Conservation (phyloP, 2,888 invertebrate species). For the Lepidochitona cinerea region DNA sequence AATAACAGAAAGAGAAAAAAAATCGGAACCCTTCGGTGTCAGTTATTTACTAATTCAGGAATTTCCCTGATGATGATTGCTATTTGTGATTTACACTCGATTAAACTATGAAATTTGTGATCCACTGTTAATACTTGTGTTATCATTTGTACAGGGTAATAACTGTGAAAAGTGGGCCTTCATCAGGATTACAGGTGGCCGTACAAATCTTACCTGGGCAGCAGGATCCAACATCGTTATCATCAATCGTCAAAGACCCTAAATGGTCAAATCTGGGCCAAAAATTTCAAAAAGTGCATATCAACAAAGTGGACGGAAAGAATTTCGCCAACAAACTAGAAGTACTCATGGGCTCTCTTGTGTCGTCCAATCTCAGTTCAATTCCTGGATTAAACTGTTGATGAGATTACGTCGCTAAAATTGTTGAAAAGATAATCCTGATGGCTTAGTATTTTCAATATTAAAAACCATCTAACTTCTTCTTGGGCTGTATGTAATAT, state of each 20-base stretch:
- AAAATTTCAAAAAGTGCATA: slow-evolving; percentile 82
- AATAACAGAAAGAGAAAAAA: too few species aligned
- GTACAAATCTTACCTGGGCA: slow-evolving; percentile 87
- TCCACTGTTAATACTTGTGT: too few species aligned
- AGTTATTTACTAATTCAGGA: too few species aligned
- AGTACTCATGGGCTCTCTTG: slow-evolving; percentile 84
- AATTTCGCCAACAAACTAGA: slow-evolving; percentile 98
- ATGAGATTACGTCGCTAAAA: too few species aligned
- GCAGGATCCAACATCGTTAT: slow-evolving; percentile 78
- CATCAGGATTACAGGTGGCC: slow-evolving; percentile 88
- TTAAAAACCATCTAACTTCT: too few species aligned
- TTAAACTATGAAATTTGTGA: not conserved
- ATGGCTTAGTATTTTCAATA: too few species aligned
- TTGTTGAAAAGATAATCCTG: too few species aligned
- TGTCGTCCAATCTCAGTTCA: not conserved
- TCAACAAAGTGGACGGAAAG: slow-evolving; percentile 96
- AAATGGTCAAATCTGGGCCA: slow-evolving; percentile 97
- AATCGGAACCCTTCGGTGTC: too few species aligned
- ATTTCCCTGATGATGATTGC: too few species aligned
- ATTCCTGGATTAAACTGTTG: not conserved
- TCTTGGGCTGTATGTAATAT: too few species aligned
- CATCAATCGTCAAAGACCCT: slow-evolving; percentile 82
- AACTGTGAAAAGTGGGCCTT: slow-evolving; percentile 91
- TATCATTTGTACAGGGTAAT: slow-evolving; percentile 76
- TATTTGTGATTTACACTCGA: not conserved